A percentile compares a stretch with the other conserved stretches of the same genome.
These are phyloP conservation scores for Halcyon chelicuti DNA, from an alignment of 2,797 vertebrate species.

Conservation along the genomic window DNA sequence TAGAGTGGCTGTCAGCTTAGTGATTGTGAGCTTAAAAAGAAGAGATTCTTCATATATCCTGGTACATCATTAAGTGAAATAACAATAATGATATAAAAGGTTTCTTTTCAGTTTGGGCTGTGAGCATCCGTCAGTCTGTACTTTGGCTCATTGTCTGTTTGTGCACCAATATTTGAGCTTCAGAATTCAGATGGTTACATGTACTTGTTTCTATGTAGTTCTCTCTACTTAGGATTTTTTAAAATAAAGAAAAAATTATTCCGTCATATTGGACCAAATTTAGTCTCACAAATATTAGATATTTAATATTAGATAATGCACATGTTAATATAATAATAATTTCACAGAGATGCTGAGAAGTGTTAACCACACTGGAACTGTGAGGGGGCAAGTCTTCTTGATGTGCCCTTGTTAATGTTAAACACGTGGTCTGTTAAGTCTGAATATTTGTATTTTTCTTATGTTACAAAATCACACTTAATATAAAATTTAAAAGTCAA, in stretches of 20 bases:
- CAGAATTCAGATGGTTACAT: neutral
- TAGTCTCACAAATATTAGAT: neutral
- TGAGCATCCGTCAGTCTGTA: neutral
- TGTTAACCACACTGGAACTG: neutral
- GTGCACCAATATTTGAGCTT: neutral
- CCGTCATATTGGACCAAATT: neutral
- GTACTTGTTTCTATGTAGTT: neutral
- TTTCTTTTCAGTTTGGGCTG: neutral
- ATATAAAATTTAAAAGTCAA: neutral
- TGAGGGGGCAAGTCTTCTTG: neutral
- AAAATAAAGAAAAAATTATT: neutral
- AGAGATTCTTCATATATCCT: neutral
- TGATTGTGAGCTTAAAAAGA: slow-evolving; percentile 13
- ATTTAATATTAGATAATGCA: neutral
- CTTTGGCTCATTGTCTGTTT: neutral
- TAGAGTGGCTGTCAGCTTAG: slow-evolving; percentile 1
- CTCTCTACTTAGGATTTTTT: neutral
- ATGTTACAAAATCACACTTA: neutral
- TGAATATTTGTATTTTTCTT: neutral
- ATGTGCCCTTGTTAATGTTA: neutral
- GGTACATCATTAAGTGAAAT: neutral
- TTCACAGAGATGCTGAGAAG: neutral
- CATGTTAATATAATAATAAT: neutral
- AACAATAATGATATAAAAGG: neutral
- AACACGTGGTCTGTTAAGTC: neutral